These are phyloP conservation scores for Nezara viridula DNA, from an alignment of 2,888 invertebrate species.

Conservation along the genomic window DNA sequence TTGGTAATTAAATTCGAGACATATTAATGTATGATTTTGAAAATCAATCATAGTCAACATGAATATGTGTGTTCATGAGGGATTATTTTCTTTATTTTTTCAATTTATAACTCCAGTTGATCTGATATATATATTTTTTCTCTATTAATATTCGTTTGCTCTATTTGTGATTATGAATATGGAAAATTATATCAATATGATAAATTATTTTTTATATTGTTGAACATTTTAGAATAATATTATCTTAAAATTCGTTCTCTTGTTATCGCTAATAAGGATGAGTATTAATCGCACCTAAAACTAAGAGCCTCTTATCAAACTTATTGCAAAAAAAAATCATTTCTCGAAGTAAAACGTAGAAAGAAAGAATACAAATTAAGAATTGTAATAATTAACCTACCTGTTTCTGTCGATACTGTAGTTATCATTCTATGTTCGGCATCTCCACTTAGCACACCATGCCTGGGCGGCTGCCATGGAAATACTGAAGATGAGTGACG, in stretches of 20 bases:
- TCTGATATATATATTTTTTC: not conserved
- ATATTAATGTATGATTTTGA: no score
- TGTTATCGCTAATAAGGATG: not conserved
- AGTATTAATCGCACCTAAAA: not conserved
- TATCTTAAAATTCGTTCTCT: not conserved
- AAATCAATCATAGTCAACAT: no score
- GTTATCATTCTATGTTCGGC: constrained; percentile 20
- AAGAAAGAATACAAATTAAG: not conserved
- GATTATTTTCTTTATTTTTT: not conserved
- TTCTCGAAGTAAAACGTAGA: not conserved
- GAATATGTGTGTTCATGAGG: no score
- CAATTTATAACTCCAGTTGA: not conserved
- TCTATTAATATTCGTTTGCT: not conserved
- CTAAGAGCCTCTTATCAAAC: not conserved
- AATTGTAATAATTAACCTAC: not conserved
- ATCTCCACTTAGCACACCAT: constrained; percentile 30
- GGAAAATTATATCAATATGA: not conserved
- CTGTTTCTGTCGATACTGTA: constrained; percentile 22
- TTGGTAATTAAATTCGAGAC: no score
- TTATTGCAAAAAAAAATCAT: not conserved
- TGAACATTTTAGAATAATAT: not conserved
- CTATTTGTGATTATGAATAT: not conserved
- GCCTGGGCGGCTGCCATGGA: constrained; percentile 3
- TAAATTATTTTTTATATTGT: not conserved
- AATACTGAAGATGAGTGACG: constrained; percentile 13